Evolutionary conservation across 2,888 invertebrate species (phyloP).

Genomic region (Eupeodes luniger): DNA sequence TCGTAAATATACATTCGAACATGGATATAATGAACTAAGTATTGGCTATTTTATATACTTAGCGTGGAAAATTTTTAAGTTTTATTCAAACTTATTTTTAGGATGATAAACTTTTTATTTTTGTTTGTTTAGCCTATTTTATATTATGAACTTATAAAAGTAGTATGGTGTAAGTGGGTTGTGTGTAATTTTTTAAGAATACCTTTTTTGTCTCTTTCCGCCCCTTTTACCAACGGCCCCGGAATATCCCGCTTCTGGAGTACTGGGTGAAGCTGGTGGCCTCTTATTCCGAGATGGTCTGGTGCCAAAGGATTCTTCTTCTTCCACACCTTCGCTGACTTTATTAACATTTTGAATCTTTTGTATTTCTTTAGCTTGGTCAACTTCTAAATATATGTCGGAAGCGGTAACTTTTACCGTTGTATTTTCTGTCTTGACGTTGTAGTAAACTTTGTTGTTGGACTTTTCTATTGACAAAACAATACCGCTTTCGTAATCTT

Average conservation of each 20-base stretch:
- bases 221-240: conserved; percentile 76
- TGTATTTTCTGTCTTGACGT: conserved; percentile 81
- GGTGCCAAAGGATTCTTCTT: conserved; percentile 56
- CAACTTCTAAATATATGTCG: conserved; percentile 86
- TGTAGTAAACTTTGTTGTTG: conserved; percentile 79
- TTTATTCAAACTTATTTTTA: conserved; percentile 49
- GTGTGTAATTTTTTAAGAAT: conserved; percentile 75
- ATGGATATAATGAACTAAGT: conserved; percentile 59
- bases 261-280: conserved; percentile 72
- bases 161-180: conserved; percentile 58
- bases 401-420: conserved; percentile 85
- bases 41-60: conserved; percentile 60
- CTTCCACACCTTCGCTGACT: conserved; percentile 51
- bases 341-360: conserved; percentile 79
- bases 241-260: conserved; percentile 78
- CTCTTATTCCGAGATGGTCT: conserved; percentile 76
- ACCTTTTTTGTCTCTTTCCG: conserved; percentile 78
- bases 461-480: conserved; percentile 84
- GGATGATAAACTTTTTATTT: conserved; percentile 45
- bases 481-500: conserved; percentile 86
- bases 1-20: conserved; percentile 52
- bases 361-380: conserved; percentile 85
- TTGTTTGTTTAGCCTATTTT: conserved; percentile 45
- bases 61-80: conserved; percentile 42
- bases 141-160: conserved; percentile 63